Evolutionary conservation across 2,888 invertebrate genomes (phyloP).

Genomic region (Linyphia triangularis): DNA sequence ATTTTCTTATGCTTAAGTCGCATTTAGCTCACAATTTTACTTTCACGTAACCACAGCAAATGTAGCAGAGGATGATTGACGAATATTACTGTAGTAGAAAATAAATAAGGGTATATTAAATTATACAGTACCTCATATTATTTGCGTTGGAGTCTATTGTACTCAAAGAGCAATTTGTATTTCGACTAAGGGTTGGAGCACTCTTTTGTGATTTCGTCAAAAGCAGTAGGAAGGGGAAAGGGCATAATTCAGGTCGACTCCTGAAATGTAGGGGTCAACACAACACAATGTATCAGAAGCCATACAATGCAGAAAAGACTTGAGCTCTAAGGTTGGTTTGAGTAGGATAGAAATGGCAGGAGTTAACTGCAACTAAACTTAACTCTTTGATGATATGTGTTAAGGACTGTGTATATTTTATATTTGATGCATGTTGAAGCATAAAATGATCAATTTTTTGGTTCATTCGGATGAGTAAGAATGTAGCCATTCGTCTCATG

Average conservation of each 20-base stretch:
- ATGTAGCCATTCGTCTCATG: no score
- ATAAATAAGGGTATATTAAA: slow-evolving; percentile 7
- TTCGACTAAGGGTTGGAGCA: not conserved
- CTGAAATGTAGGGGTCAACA: slow-evolving; percentile 29
- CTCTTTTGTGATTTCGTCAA: slow-evolving; percentile 22
- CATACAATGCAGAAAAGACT: not conserved
- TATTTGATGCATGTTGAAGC: no score
- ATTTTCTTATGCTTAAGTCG: no score
- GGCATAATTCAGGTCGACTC: slow-evolving; percentile 20
- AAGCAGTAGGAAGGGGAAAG: slow-evolving; percentile 5
- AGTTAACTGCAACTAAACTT: not conserved
- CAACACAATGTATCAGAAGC: not conserved
- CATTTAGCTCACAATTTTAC: no score
- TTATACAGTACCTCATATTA: slow-evolving; percentile 14
- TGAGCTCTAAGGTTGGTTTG: not conserved
- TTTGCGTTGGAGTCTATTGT: slow-evolving; percentile 18
- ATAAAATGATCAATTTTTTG: no score
- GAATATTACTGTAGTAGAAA: not conserved
- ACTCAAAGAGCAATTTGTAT: slow-evolving; percentile 35
- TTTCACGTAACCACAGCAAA: no score
- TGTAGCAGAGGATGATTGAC: not conserved
- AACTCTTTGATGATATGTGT: not conserved
- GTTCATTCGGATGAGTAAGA: no score
- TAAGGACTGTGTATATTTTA: not conserved
- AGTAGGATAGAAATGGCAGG: not conserved